Evolutionary conservation across 2,797 vertebrate species (phyloP).

Genomic region (Microctenopoma lineatum): DNA sequence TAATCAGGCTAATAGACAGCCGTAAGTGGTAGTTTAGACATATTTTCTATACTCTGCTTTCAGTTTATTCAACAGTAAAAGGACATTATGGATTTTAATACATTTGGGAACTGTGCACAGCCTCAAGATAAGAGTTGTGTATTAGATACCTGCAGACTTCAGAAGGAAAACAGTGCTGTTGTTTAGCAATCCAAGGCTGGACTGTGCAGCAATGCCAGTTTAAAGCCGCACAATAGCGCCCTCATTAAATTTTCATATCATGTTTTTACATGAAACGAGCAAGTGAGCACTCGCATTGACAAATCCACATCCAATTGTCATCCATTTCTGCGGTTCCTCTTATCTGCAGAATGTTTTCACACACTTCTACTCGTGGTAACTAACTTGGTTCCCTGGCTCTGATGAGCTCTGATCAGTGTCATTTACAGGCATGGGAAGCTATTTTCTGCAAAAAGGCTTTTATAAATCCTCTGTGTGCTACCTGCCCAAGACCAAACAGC

Average conservation of each 20-base stretch:
- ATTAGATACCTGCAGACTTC: background rate
- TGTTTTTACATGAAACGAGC: background rate
- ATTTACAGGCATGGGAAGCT: background rate
- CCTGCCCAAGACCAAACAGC: background rate
- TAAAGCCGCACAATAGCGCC: background rate
- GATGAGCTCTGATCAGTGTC: background rate
- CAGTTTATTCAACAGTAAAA: background rate
- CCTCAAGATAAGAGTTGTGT: background rate
- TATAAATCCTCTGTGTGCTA: background rate
- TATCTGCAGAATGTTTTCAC: background rate
- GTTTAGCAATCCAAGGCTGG: background rate
- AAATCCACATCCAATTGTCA: background rate
- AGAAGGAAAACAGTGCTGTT: background rate
- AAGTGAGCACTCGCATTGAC: background rate
- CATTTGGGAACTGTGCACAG: background rate
- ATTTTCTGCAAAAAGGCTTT: background rate
- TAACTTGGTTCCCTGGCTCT: background rate
- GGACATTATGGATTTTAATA: conserved; percentile 10
- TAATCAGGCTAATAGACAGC: background rate
- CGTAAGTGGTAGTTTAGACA: background rate
- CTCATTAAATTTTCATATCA: conserved; percentile 1
- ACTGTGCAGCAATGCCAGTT: background rate
- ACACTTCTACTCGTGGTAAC: background rate
- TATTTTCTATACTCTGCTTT: conserved; percentile 3
- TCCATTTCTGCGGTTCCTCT: background rate